Evolutionary conservation across 2,113 vertebrate genomes (phyloP).

Genomic region (Leptobrachium ailaonicum): DNA sequence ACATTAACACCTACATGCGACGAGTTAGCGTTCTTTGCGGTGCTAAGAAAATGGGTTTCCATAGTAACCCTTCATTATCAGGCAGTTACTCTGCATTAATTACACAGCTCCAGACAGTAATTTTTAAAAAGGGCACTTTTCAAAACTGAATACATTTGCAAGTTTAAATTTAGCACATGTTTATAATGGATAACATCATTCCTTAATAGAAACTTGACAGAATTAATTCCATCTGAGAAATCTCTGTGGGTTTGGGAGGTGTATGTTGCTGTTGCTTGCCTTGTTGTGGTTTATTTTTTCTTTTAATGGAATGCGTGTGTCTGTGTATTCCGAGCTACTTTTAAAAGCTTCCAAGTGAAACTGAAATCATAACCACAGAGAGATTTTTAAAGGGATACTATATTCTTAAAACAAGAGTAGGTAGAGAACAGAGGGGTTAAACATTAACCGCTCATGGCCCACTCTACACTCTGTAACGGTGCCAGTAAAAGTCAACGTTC

Average conservation of each 20-base stretch:
- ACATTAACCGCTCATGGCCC: too few species aligned
- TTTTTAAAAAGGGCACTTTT: constrained; percentile 62
- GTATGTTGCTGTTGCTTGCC: neutral
- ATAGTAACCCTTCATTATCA: constrained; percentile 72
- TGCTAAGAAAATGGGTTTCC: constrained; percentile 63
- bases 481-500: too few species aligned
- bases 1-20: constrained; percentile 19
- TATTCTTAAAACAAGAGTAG: too few species aligned
- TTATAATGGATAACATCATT: constrained; percentile 18
- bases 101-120: constrained; percentile 55
- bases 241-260: neutral
- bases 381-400: neutral
- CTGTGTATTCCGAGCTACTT: neutral
- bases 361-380: neutral
- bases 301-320: neutral
- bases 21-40: constrained; percentile 11
- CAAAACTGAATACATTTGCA: constrained; percentile 49
- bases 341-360: neutral
- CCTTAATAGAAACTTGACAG: constrained; percentile 4
- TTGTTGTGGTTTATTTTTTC: neutral
- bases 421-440: too few species aligned
- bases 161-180: constrained; percentile 28
- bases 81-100: constrained; percentile 64
- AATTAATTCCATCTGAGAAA: constrained; percentile 22
- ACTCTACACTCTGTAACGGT: too few species aligned